Base-by-base conservation (phyloP, 1,140 invertebrate genomes). In the Saccostrea glomerata region DNA sequence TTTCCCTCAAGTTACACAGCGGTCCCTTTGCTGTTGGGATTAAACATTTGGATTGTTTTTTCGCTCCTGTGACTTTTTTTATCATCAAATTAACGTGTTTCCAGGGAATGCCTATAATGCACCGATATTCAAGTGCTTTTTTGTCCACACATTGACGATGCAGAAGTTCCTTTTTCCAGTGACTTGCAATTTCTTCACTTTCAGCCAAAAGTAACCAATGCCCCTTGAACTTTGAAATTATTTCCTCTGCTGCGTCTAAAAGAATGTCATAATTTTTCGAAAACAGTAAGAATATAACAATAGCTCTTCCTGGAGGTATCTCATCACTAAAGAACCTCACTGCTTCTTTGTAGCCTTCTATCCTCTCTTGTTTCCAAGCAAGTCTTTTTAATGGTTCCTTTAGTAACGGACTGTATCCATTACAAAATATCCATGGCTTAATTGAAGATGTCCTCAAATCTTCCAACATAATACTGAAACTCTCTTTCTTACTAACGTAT, bases 221-320 rank as follows among this genome's bases (percentile, higher is more conserved):
- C 30, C 92, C 82, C 56, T 89, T 84, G 85, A 93, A 91, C 55
- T 85, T 91, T 17, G 89, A 60, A 6, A 91, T 25, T 47, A 91
- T 60, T 77, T 93, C 93, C 13, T 92, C 92, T 25, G 90, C 91
- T 17, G 91, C 92, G 66, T 93, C 92, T n/a, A 92, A 85, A 77
- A 93, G 82, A 25, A 92, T 86, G 13, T 90, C 90, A 73, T 89
- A 91, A 54, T 92, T 87, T 36, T 93, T 91, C 9, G 92, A 92
- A 13, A 93, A 85, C 30, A 93, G 70, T 36, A 91, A 86, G 56
- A 92, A 91, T 17, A 93, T 85, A 13, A 92, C 86, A 17, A 92
- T 85, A 20, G 90, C 91, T 87, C 93, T 89, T 13, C 85, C 89
- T 20, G 88, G 30, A 15, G 92, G 92, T 56, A 93, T 90, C 66